Evolutionary conservation across 2,888 invertebrate species (phyloP), one percentile per base, ranked within the genome.

Genomic region (Lycocerus yunnanus): DNA sequence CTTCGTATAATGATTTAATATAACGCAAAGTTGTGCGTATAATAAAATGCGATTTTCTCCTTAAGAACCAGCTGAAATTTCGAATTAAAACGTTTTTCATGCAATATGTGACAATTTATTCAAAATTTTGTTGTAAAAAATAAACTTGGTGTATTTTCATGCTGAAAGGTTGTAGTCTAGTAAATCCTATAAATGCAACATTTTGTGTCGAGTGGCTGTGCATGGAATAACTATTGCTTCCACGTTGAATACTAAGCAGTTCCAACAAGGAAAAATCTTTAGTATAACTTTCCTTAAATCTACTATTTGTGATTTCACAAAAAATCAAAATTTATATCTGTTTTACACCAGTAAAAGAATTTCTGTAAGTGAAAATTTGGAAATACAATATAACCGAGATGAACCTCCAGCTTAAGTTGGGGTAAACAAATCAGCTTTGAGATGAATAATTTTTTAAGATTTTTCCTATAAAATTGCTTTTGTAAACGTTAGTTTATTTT

Each of bases 181-280:
- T 63, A 63, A 63, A 63, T 63, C 61, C 61, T 63, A 63, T 63
- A 63, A 63, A 63, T 63, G 61, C 61, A 63, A 63, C 61, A 63
- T 63, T 63, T 63, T 63, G 61, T 63, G 61, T 63, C 61, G 61
- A 63, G 61, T 63, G 20, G 61, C 61, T 18, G 61, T 63, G 61
- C 61, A 63, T 63, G 61, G 61, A 63, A 63, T 63, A 63, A 63
- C 61, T 20, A 63, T 63, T 18, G 61, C 61, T 63, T 18, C 61
- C 20, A 16, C 16, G 61, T 18, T 63, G 61, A 63, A 63, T 63
- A 63, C 61, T 20, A 63, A 63, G 16, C 61, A 63, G 61, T 63
- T 20, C 9, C 61, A 63, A 63, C 61, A 63, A 63, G 1, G 61
- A 18, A 63, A 63, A 63, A 63, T 63, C 61, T 63, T 63, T 20